These are phyloP conservation scores for Danionella cerebrum DNA, from an alignment of 2,113 vertebrate genomes.

Conservation along the genomic window DNA sequence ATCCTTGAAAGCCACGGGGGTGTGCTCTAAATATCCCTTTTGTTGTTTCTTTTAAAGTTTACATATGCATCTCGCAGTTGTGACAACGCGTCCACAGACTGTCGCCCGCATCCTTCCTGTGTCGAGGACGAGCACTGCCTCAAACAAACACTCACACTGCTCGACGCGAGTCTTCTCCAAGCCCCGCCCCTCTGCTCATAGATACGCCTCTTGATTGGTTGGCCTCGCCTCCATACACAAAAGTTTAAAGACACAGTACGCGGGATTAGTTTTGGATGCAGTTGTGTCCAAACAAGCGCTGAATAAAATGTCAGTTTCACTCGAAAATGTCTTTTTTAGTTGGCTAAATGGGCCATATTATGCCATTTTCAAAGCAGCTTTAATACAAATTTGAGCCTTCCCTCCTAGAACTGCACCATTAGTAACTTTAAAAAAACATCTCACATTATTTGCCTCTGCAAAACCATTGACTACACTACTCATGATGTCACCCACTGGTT, in stretches of 20 bases:
- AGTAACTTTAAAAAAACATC: too few species aligned
- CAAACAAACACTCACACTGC: conserved; percentile 5
- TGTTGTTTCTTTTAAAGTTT: not conserved
- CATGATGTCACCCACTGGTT: too few species aligned
- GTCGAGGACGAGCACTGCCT: not conserved
- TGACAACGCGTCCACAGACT: not conserved
- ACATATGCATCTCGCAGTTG: not conserved
- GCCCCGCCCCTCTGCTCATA: not conserved
- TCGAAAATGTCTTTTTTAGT: too few species aligned
- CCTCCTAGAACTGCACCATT: too few species aligned
- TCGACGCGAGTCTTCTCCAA: not conserved
- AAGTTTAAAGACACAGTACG: conserved; percentile 12
- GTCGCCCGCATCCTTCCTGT: conserved; percentile 35
- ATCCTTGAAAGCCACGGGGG: not conserved
- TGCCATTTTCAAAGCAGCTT: too few species aligned
- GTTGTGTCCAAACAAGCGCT: too few species aligned
- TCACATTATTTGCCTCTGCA: too few species aligned
- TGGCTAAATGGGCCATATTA: too few species aligned
- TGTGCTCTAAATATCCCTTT: not conserved
- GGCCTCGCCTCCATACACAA: not conserved
- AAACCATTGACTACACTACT: too few species aligned
- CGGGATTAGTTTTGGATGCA: not conserved
- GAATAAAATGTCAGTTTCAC: too few species aligned
- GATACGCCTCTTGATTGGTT: not conserved
- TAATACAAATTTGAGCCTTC: too few species aligned